Evolutionary conservation across 64 coral and sea anemone species (phyloP).

Genomic region (Pocillopora verrucosa): DNA sequence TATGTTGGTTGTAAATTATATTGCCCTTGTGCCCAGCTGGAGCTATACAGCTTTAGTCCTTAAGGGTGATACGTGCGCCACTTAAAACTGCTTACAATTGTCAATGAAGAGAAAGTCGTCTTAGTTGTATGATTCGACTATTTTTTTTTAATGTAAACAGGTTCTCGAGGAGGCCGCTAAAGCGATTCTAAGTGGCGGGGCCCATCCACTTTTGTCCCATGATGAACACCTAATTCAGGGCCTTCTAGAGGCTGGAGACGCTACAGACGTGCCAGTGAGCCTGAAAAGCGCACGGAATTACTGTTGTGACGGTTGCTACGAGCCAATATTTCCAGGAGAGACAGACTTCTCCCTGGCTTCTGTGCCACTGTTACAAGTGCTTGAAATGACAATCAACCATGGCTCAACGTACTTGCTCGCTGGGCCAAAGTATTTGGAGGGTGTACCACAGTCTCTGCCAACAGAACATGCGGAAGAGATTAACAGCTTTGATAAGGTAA

Average conservation of each 20-base stretch:
- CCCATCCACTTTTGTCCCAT: constrained; percentile 47
- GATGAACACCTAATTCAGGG: constrained; percentile 47
- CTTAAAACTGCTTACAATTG: too few species aligned
- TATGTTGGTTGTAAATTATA: too few species aligned
- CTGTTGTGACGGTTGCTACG: constrained; percentile 45
- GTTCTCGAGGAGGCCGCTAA: constrained; percentile 37
- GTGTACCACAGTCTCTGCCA: constrained; percentile 41
- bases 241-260: neutral
- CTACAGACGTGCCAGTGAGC: constrained; percentile 2
- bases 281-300: constrained; percentile 25
- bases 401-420: constrained; percentile 19
- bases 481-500: constrained; percentile 38
- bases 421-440: constrained; percentile 38
- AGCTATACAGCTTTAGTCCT: too few species aligned
- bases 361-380: constrained; percentile 17
- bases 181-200: constrained; percentile 53
- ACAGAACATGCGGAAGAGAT: constrained; percentile 41
- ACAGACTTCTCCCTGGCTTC: constrained; percentile 19
- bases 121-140: neutral
- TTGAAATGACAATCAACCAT: constrained; percentile 49
- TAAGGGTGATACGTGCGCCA: too few species aligned
- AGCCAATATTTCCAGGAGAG: constrained; percentile 18
- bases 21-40: too few species aligned
- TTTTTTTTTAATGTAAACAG: neutral
- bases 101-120: too few species aligned